phyloP scores from a whole-genome alignment of 2,797 vertebrate genomes.

The Yasuhikotakia modesta region DNA sequence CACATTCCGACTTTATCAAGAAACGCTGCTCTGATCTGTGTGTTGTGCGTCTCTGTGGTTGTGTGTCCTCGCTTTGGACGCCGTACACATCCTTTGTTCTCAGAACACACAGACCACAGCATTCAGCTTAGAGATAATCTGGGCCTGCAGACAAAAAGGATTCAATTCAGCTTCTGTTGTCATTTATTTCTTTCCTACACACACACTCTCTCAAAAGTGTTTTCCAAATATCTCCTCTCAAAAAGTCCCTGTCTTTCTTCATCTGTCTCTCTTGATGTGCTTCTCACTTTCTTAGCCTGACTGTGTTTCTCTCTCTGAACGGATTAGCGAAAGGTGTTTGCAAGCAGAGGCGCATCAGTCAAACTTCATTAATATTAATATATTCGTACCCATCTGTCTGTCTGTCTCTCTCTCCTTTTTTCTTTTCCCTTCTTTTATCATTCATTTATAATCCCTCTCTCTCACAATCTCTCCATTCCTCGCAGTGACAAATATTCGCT shows the following conservation, averaged over 20 bases:
- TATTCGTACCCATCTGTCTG: constrained; percentile 78
- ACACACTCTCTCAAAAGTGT: constrained; percentile 51
- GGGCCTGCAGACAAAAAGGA: constrained; percentile 73
- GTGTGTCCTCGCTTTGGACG: constrained; percentile 32
- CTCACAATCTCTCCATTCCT: constrained; percentile 42
- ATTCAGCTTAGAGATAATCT: constrained; percentile 73
- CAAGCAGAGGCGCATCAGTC: constrained; percentile 74
- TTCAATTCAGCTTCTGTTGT: constrained; percentile 70
- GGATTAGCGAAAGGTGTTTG: constrained; percentile 77
- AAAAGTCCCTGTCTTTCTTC: constrained; percentile 39
- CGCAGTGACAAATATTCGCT: constrained; percentile 46
- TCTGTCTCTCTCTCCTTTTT: constrained; percentile 40
- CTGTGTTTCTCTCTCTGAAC: constrained; percentile 62
- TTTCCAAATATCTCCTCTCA: constrained; percentile 49
- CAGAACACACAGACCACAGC: constrained; percentile 54
- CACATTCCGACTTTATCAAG: constrained; percentile 30
- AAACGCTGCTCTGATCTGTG: constrained; percentile 47
- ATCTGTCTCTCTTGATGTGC: constrained; percentile 47
- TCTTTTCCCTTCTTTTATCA: constrained; percentile 48
- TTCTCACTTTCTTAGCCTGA: constrained; percentile 43
- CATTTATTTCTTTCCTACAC: constrained; percentile 48
- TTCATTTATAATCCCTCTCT: constrained; percentile 60
- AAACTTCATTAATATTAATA: constrained; percentile 81
- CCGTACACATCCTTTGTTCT: constrained; percentile 42
- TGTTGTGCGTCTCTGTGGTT: constrained; percentile 31